These are phyloP conservation scores for Drosophila willistoni DNA, from an alignment of 1,140 invertebrate genomes.

Conservation along the genomic window DNA sequence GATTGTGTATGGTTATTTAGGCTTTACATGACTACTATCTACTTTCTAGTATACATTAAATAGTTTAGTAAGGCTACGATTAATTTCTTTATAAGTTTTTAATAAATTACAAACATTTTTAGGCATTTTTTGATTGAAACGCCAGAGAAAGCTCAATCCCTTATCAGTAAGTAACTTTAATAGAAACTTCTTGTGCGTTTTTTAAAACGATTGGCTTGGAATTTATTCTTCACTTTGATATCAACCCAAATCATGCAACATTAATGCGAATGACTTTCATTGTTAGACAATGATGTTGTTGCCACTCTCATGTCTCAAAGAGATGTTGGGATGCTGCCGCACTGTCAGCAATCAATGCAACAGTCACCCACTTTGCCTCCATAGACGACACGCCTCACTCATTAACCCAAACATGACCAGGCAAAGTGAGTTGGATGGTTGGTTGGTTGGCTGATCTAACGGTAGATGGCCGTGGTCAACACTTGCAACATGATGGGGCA, in stretches of 20 bases:
- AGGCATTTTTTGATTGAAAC: too few species aligned
- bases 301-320: constrained; percentile 6
- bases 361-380: background rate
- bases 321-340: constrained; percentile 22
- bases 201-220: too few species aligned
- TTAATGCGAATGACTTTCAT: constrained; percentile 39
- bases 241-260: background rate
- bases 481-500: constrained; percentile 63
- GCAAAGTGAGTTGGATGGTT: constrained; percentile 45
- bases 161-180: too few species aligned
- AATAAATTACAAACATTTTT: too few species aligned
- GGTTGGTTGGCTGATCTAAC: constrained; percentile 49
- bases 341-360: constrained; percentile 72
- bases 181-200: too few species aligned
- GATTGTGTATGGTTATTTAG: too few species aligned
- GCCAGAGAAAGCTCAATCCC: too few species aligned
- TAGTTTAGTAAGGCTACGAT: too few species aligned
- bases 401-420: constrained; percentile 77
- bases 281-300: constrained; percentile 13
- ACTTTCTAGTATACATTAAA: too few species aligned
- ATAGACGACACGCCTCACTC: constrained; percentile 67
- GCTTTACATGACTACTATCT: too few species aligned
- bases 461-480: constrained; percentile 61
- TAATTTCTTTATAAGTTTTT: too few species aligned
- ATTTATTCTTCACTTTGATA: too few species aligned